Evolutionary conservation across 2,113 vertebrate genomes (phyloP).

Genomic region (Empidonax traillii): DNA sequence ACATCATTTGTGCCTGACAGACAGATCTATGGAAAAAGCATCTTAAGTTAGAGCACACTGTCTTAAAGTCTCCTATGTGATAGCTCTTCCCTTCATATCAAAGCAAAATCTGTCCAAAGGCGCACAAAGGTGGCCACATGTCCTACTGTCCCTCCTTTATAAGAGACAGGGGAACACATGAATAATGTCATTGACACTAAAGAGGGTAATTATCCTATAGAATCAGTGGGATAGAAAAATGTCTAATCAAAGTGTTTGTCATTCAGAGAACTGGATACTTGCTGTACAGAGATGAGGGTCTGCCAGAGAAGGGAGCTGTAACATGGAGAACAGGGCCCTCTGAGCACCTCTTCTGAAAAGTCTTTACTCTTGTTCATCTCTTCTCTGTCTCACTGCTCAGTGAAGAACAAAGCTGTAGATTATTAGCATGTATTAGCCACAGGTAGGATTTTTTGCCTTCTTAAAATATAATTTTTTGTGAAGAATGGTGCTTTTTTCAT

Average conservation of each 20-base stretch:
- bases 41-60: background rate
- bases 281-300: background rate
- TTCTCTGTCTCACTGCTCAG: background rate
- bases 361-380: background rate
- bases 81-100: background rate
- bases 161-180: background rate
- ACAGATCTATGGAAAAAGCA: background rate
- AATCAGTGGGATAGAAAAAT: background rate
- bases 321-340: accelerated
- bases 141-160: accelerated
- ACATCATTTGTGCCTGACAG: background rate
- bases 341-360: background rate
- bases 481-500: background rate
- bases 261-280: background rate
- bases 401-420: background rate
- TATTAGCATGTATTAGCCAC: background rate
- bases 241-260: background rate
- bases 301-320: background rate
- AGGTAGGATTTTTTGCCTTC: accelerated
- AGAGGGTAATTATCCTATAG: background rate
- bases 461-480: background rate
- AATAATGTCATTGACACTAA: background rate
- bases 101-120: background rate
- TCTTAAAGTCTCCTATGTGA: background rate
- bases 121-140: background rate